Evolutionary conservation across 2,888 invertebrate species (phyloP).

Genomic region (Orthonevra nobilis): DNA sequence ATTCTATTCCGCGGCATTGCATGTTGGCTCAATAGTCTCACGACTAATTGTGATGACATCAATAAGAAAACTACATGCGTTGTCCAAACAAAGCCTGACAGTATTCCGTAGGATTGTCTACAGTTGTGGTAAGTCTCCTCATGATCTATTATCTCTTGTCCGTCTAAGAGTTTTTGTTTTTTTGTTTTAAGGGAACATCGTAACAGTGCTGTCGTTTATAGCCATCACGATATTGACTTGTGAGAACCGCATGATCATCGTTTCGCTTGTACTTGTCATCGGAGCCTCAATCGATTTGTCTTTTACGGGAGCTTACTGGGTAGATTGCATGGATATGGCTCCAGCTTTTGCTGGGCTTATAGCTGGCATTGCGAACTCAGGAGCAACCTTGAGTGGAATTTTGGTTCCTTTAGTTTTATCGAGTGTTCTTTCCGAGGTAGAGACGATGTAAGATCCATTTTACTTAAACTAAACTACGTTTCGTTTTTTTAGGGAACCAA

Average conservation of each 20-base stretch:
- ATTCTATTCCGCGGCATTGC: conserved; percentile 74
- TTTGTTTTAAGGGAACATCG: conserved; percentile 72
- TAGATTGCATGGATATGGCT: conserved; percentile 80
- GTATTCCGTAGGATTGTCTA: conserved; percentile 74
- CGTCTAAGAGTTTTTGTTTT: too few relatives aligned
- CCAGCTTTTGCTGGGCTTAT: conserved; percentile 80
- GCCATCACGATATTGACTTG: conserved; percentile 77
- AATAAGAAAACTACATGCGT: too few relatives aligned
- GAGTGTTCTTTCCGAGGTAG: conserved; percentile 77
- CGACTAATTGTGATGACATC: conserved; percentile 73
- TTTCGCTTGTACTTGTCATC: conserved; percentile 76
- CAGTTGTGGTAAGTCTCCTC: conserved; percentile 41
- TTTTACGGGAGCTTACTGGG: conserved; percentile 80
- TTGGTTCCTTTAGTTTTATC: conserved; percentile 78
- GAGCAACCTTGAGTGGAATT: conserved; percentile 80
- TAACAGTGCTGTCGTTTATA: conserved; percentile 73
- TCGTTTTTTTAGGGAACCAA: conserved; percentile 77
- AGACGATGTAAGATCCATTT: too few relatives aligned
- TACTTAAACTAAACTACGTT: too few relatives aligned
- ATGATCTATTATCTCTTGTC: too few relatives aligned
- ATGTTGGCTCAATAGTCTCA: conserved; percentile 74
- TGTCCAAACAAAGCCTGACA: conserved; percentile 71
- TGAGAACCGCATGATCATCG: conserved; percentile 75
- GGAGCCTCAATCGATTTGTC: conserved; percentile 78
- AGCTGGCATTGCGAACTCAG: conserved; percentile 80